phyloP scores from a whole-genome alignment of 2,888 invertebrate species.

The Yponomeuta cagnagella region DNA sequence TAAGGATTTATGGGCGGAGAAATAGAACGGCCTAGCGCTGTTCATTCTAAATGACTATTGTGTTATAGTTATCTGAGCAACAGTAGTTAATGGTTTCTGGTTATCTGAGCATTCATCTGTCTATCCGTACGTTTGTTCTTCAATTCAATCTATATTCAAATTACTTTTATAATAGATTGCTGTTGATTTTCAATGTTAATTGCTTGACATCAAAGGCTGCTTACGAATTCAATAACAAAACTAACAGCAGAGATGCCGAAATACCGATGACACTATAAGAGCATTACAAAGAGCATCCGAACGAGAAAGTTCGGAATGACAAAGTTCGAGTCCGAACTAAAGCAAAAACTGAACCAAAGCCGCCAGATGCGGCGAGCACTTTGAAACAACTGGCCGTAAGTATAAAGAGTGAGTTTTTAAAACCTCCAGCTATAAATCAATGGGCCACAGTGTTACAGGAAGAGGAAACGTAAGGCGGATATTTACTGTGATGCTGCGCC shows the following conservation, averaged over 20 bases:
- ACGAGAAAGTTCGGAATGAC: slow-evolving; percentile 53
- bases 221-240: not conserved
- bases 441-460: slow-evolving; percentile 55
- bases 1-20: slow-evolving; percentile 53
- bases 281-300: slow-evolving; percentile 10
- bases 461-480: slow-evolving; percentile 57
- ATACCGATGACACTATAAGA: not conserved
- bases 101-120: slow-evolving; percentile 44
- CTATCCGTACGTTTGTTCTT: slow-evolving; percentile 40
- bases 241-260: not conserved
- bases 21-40: slow-evolving; percentile 38
- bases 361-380: slow-evolving; percentile 71
- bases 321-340: slow-evolving; percentile 41
- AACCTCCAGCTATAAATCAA: slow-evolving; percentile 67
- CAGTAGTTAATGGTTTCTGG: slow-evolving; percentile 1
- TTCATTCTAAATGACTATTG: slow-evolving; percentile 41
- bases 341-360: slow-evolving; percentile 63
- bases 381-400: slow-evolving; percentile 66
- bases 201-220: slow-evolving; percentile 4
- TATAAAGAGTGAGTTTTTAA: slow-evolving; percentile 71
- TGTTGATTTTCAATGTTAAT: slow-evolving; percentile 22
- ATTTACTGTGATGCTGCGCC: slow-evolving; percentile 60
- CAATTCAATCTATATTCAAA: slow-evolving; percentile 28
- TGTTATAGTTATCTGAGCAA: slow-evolving; percentile 15
- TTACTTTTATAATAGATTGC: slow-evolving; percentile 20